Evolutionary conservation across 2,888 invertebrate species (phyloP), one percentile per base, ranked within the genome.

Genomic region (Oxystoma pomonae): DNA sequence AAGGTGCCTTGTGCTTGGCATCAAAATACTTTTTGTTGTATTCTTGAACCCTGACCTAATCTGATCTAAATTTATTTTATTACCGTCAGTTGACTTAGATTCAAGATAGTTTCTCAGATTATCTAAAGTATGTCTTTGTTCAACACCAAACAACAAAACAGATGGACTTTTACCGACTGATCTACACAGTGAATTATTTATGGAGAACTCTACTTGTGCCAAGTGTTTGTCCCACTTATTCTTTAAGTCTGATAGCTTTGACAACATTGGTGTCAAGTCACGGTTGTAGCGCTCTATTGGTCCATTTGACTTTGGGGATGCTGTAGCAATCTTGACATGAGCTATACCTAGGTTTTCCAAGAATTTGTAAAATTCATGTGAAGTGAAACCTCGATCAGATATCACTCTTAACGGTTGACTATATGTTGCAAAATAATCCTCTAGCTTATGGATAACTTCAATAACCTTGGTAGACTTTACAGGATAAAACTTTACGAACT

Each of bases 1-100:
- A n/a, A 20, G 69, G 60, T 21, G n/a, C 17, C 53, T 65, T 66
- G 57, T 63, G 63, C 19, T 17, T 57, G 20, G 50, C 22, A 20
- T 63, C 63, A 63, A 57, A 63, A 22, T 53, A 35, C 49, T 55
- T 52, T 60, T 63, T 63, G 52, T 62, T 62, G n/a, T 62, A 62
- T 1, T 21, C 9, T 18, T 62, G 55, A 9, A 59, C 51, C 3
- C 21, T 58, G 1, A 12, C 20, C 57, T 50, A 18, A 51, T 22
- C 16, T 58, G n/a, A 12, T 20, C 20, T 16, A 57, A 21, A 9
- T 50, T 51, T 17, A 57, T 0, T 12, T 18, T 1, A n/a, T n/a
- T n/a, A n/a, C n/a, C n/a, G n/a, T n/a, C n/a, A n/a, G n/a, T n/a
- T n/a, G n/a, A n/a, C n/a, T n/a, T n/a, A n/a, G n/a, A n/a, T 16